Conservation (phyloP, 2,797 vertebrate genomes). For the Gastrophryne carolinensis region DNA sequence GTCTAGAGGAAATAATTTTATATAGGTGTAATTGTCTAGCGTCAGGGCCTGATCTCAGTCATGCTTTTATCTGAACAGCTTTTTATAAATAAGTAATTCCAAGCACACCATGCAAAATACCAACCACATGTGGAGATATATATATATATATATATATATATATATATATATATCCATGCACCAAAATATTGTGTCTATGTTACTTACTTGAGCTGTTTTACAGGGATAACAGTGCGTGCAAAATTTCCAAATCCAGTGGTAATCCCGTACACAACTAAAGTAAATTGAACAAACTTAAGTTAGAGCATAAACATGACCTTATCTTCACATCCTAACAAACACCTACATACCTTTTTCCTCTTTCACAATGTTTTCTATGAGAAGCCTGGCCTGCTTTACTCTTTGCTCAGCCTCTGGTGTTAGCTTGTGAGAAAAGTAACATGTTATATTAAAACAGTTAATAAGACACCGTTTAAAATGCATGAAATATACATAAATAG, state of each 20-base stretch:
- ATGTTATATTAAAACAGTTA: not conserved
- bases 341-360: conserved; percentile 23
- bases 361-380: conserved; percentile 39
- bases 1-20: too few species aligned
- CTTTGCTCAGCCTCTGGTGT: conserved; percentile 25
- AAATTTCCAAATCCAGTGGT: conserved; percentile 98
- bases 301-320: not conserved
- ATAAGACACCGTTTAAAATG: too few species aligned
- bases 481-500: too few species aligned
- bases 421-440: conserved; percentile 13
- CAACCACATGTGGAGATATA: too few species aligned
- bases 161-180: too few species aligned
- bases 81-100: too few species aligned
- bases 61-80: too few species aligned
- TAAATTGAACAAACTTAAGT: not conserved
- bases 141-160: too few species aligned
- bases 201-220: conserved; percentile 87
- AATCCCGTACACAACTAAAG: conserved; percentile 94
- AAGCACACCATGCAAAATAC: too few species aligned
- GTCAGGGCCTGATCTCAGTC: too few species aligned
- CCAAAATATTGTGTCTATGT: not conserved
- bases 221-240: conserved; percentile 91
- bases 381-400: conserved; percentile 37
- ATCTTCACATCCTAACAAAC: not conserved
- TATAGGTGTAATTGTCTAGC: too few species aligned